Conservation (phyloP, 1,140 invertebrate species). For the Drosophila sp. region DNA sequence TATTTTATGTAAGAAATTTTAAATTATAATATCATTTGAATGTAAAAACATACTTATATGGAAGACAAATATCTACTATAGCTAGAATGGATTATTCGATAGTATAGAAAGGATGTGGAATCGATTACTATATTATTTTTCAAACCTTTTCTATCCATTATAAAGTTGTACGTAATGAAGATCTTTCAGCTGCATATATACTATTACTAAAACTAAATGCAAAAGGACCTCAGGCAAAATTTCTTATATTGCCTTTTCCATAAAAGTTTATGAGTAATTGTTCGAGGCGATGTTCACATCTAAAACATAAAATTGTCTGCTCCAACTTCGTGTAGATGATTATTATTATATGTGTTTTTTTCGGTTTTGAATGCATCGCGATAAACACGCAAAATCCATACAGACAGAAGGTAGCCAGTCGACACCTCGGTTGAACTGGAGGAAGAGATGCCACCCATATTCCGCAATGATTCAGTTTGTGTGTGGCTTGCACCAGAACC, state of each 20-base stretch:
- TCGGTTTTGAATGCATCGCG: constrained; percentile 51
- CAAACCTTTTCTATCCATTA: no score
- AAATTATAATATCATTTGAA: no score
- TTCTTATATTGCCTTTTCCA: background rate
- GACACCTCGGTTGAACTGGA: constrained; percentile 51
- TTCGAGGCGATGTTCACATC: background rate
- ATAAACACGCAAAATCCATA: constrained; percentile 75
- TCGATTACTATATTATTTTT: no score
- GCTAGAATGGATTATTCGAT: no score
- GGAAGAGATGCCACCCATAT: constrained; percentile 69
- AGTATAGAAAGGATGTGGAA: no score
- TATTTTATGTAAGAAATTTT: no score
- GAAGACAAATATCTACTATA: no score
- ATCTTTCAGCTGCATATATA: no score
- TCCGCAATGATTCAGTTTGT: constrained; percentile 50
- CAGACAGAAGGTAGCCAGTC: constrained; percentile 23
- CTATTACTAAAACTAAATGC: background rate
- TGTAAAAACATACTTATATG: no score
- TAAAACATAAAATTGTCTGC: constrained; percentile 1
- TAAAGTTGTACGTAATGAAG: no score
- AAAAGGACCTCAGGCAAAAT: background rate
- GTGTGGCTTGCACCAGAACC: constrained; percentile 12
- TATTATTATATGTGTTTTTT: background rate
- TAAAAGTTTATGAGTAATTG: background rate
- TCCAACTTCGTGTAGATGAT: background rate